Evolutionary conservation across 2,888 invertebrate species (phyloP).

Genomic region (Leucophenga montana): DNA sequence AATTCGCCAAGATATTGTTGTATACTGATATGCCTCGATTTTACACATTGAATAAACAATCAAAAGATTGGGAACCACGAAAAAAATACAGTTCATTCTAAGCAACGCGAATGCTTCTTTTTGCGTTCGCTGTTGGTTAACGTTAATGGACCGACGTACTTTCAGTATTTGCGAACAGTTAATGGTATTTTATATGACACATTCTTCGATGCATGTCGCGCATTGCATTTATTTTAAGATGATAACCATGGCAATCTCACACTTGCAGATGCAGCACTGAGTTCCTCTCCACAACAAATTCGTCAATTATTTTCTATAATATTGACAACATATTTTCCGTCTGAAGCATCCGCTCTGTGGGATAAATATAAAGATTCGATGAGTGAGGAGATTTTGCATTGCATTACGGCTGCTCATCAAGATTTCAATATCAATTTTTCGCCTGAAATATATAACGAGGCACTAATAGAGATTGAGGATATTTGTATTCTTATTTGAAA

Average conservation of each 20-base stretch:
- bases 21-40: constrained; percentile 32
- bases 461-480: too few relatives aligned
- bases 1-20: constrained; percentile 9
- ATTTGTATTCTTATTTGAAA: too few relatives aligned
- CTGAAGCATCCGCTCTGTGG: constrained; percentile 27
- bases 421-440: too few relatives aligned
- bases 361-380: too few relatives aligned
- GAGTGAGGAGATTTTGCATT: too few relatives aligned
- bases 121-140: constrained; percentile 47
- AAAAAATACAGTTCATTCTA: constrained; percentile 64
- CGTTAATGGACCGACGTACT: constrained; percentile 20
- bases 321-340: constrained; percentile 30
- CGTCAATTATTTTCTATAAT: too few relatives aligned
- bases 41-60: constrained; percentile 57
- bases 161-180: constrained; percentile 22
- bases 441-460: too few relatives aligned
- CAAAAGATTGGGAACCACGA: constrained; percentile 55
- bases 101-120: constrained; percentile 55
- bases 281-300: constrained; percentile 34
- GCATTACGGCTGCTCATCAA: too few relatives aligned
- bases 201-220: constrained; percentile 30
- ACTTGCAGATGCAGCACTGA: constrained; percentile 40
- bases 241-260: constrained; percentile 38
- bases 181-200: constrained; percentile 45
- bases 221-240: constrained; percentile 29